phyloP scores from a whole-genome alignment of 2,113 vertebrate genomes.

The Emydocephalus ijimae region DNA sequence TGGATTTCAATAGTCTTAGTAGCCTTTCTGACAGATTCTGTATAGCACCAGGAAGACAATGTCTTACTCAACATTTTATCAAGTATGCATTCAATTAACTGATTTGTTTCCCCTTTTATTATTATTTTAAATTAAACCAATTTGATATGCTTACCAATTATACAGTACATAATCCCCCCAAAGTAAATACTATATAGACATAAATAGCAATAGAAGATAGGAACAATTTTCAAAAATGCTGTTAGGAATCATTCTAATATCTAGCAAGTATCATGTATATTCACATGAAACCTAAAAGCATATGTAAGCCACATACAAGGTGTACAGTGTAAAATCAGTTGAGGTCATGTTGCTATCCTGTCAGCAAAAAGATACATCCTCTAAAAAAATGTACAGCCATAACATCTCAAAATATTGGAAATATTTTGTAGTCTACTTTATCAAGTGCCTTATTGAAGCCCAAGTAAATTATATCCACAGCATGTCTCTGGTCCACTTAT shows the following conservation, averaged over 20 bases:
- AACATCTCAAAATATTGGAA: background rate
- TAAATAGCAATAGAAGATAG: background rate
- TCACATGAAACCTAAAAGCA: no score
- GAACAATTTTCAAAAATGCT: background rate
- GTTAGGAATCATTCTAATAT: no score
- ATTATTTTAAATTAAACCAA: background rate
- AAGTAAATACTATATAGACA: background rate
- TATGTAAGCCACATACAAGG: no score
- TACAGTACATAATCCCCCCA: background rate
- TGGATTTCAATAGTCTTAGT: background rate
- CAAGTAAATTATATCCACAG: no score
- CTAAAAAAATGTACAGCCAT: background rate
- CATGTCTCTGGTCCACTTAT: no score
- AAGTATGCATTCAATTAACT: background rate
- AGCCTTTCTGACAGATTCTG: background rate
- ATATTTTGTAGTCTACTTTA: background rate
- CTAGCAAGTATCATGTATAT: no score
- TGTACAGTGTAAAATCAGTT: no score
- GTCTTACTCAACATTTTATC: background rate
- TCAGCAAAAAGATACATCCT: background rate
- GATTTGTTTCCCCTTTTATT: background rate
- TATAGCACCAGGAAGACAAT: background rate
- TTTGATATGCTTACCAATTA: background rate
- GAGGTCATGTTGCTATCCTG: background rate
- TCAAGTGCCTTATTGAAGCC: no score